Evolutionary conservation across 2,113 vertebrate genomes (phyloP), one percentile per base, ranked within the genome.

Genomic region (Tupaia tana): DNA sequence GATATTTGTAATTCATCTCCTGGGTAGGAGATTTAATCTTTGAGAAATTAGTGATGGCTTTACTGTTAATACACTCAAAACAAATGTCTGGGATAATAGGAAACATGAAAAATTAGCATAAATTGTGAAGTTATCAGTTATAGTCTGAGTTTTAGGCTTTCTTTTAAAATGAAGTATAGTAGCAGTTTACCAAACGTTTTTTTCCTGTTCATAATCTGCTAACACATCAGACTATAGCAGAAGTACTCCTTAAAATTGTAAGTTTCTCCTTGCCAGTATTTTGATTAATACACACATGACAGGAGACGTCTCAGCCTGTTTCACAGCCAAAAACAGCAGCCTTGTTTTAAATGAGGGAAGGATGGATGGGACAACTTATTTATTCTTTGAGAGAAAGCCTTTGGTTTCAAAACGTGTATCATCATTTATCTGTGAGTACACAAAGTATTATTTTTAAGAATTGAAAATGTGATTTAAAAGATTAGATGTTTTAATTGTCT

Each of bases 391-490:
- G 96, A 95, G 61, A 90, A 83, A 96, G 29, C 82, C 95, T 94
- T 71, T 92, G 73, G 59, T 97, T 97, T 95, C 88, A 93, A 92
- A 95, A 96, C 89, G 90, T 56, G 83, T 75, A 92, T 95, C 95
- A 31, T 66, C 75, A 66, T 90, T 95, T 96, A 90, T 85, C 94
- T 98, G 98, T 98, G 95, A 98, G 98, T 98, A 99, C 95, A 95
- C 86, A 86, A 87, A 56, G 25, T 86, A 89, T 24, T 89, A 43
- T 15, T 25, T 71, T 94, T 97, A 84, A 89, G 71, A 94, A 89
- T 92, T 93, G n/a, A 81, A 95, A 96, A 77, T 85, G 31, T 94
- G 31, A 58, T 79, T 78, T 59, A 64, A 81, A 95, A 90, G 31
- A 27, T 93, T 97, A 89, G 2, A 63, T 91, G 83, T 20, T 66